A percentile compares a stretch with the other conserved stretches of the same genome.
Conservation (phyloP, 2,113 vertebrate genomes). For the Scartelaos histophorus region DNA sequence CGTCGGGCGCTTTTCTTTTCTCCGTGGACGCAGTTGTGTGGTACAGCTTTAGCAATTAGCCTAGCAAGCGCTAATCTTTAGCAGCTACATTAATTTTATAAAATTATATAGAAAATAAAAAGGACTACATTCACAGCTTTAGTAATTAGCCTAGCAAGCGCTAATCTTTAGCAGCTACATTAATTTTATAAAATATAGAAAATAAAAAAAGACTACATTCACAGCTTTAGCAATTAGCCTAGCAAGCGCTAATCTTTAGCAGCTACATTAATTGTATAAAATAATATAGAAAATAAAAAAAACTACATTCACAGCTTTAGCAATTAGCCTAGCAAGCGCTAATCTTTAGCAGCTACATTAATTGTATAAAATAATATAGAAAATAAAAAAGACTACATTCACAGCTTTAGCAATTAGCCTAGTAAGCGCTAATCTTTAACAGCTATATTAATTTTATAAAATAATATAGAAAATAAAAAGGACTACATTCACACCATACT, state of each 20-base stretch:
- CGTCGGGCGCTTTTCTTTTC: no score
- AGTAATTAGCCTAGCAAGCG: background rate
- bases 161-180: background rate
- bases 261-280: background rate
- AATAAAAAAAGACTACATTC: no score
- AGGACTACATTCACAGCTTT: no score
- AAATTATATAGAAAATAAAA: background rate
- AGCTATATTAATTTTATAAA: background rate
- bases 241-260: background rate
- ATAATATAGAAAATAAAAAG: background rate
- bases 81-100: background rate
- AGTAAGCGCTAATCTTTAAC: background rate
- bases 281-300: no score
- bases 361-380: background rate
- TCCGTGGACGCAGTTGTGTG: background rate
- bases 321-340: background rate
- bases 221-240: background rate
- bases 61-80: background rate
- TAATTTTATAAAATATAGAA: background rate
- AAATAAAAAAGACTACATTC: no score
- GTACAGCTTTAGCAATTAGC: background rate
- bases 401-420: background rate
- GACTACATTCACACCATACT: no score
- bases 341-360: background rate
- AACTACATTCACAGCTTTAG: background rate